These are phyloP conservation scores for Macquaria ambigua DNA, from an alignment of 2,113 vertebrate species.

Conservation along the genomic window DNA sequence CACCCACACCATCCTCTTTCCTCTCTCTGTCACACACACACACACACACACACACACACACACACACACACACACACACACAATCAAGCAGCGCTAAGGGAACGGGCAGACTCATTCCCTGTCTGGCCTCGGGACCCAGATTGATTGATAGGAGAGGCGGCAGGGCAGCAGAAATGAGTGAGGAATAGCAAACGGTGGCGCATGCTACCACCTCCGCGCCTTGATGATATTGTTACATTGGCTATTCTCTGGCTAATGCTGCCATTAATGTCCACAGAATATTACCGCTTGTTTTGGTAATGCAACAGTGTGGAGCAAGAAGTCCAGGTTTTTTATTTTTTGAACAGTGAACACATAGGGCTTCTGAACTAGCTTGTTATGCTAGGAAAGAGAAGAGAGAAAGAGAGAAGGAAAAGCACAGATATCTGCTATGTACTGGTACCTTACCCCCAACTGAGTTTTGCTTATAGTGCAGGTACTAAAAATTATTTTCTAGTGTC, in stretches of 20 bases:
- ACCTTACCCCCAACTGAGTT: not conserved
- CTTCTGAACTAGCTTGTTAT: slow-evolving; percentile 1
- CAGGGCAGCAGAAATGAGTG: slow-evolving; percentile 63
- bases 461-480: not conserved
- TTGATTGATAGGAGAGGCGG: slow-evolving; percentile 76
- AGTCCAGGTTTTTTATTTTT: slow-evolving; percentile 1
- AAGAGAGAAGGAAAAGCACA: not conserved
- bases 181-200: slow-evolving; percentile 62
- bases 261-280: slow-evolving; percentile 44
- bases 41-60: no score
- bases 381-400: no score
- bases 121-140: slow-evolving; percentile 68
- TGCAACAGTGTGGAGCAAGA: slow-evolving; percentile 18
- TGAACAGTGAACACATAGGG: not conserved
- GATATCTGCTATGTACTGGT: not conserved
- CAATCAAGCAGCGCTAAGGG: slow-evolving; percentile 43
- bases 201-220: slow-evolving; percentile 36
- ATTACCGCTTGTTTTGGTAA: slow-evolving; percentile 32
- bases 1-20: slow-evolving; percentile 10
- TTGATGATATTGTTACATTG: slow-evolving; percentile 69
- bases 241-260: no score
- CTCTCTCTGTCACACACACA: not conserved
- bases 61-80: no score
- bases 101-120: slow-evolving; percentile 71
- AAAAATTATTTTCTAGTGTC: not conserved